phyloP scores from a whole-genome alignment of 2,797 vertebrate genomes.

The Echiichthys vipera region DNA sequence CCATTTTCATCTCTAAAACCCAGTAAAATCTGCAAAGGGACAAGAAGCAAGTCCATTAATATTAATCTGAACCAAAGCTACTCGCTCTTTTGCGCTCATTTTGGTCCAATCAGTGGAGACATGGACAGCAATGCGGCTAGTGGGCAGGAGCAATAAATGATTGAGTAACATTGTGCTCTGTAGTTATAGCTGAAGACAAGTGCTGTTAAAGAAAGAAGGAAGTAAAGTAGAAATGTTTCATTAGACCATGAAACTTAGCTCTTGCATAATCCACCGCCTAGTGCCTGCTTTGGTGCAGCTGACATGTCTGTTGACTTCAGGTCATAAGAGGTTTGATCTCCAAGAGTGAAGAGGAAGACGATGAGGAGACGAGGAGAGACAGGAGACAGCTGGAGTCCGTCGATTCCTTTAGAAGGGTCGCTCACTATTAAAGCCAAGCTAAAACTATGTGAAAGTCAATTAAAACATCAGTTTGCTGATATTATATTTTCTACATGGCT shows the following conservation, averaged over 20 bases:
- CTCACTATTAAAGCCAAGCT: background rate
- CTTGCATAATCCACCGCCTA: slow-evolving; percentile 63
- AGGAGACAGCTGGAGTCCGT: slow-evolving; percentile 6
- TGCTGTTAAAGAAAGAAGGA: slow-evolving; percentile 4
- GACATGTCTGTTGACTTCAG: slow-evolving; percentile 61
- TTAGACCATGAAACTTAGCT: slow-evolving; percentile 58
- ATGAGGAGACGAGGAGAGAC: background rate
- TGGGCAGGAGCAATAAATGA: slow-evolving; percentile 65
- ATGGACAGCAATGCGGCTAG: slow-evolving; percentile 38
- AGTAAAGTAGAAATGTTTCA: slow-evolving; percentile 42
- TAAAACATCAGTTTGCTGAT: background rate
- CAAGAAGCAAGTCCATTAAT: slow-evolving; percentile 64
- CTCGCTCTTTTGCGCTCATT: slow-evolving; percentile 60
- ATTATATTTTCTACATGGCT: slow-evolving; percentile 1
- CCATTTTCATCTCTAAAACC: slow-evolving; percentile 54
- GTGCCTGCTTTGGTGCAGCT: slow-evolving; percentile 46
- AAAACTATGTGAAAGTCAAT: background rate
- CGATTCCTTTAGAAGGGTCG: background rate
- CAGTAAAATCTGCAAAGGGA: slow-evolving; percentile 52
- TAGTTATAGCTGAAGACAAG: slow-evolving; percentile 53
- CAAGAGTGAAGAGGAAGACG: slow-evolving; percentile 14
- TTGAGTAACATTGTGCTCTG: slow-evolving; percentile 59
- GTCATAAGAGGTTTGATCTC: slow-evolving; percentile 31
- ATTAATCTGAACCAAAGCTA: slow-evolving; percentile 67
- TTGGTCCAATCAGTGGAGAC: slow-evolving; percentile 59